A percentile compares a stretch with the other conserved stretches of the same genome.
phyloP scores from a whole-genome alignment of 2,888 invertebrate species.

The Lasioglossum morio region DNA sequence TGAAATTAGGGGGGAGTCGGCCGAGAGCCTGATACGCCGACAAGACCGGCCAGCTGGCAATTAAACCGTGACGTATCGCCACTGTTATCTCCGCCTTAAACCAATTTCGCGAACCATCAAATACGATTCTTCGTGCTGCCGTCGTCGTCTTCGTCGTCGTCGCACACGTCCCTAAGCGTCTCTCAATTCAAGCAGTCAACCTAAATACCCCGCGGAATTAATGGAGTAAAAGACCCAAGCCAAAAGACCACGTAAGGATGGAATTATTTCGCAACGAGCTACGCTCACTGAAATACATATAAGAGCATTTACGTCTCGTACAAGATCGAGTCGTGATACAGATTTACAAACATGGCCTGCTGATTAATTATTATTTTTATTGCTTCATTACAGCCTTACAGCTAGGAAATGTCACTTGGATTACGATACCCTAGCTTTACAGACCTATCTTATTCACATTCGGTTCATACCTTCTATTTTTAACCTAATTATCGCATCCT shows the following conservation, averaged over 20 bases:
- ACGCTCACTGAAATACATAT: not conserved
- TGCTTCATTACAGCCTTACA: no score
- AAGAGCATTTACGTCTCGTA: not conserved
- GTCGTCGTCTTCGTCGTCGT: not conserved
- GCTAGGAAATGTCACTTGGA: no score
- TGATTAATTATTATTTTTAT: not conserved
- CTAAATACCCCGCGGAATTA: slow-evolving; percentile 13
- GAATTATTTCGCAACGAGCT: not conserved
- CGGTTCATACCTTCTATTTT: no score
- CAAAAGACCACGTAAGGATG: not conserved
- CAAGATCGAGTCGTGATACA: not conserved
- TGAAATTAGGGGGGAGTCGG: slow-evolving; percentile 70
- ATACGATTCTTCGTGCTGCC: slow-evolving; percentile 40
- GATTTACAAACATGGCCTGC: not conserved
- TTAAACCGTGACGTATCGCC: slow-evolving; percentile 69
- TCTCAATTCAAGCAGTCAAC: slow-evolving; percentile 6
- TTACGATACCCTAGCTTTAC: no score
- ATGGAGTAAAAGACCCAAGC: not conserved
- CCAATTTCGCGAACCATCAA: slow-evolving; percentile 62
- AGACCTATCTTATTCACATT: no score
- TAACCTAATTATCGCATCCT: no score
- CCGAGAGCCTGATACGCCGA: slow-evolving; percentile 61
- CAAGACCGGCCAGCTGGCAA: slow-evolving; percentile 65
- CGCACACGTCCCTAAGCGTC: not conserved
- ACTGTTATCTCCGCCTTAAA: slow-evolving; percentile 69